Conservation (phyloP, 2,797 vertebrate genomes). For the Calcarius lapponicus region DNA sequence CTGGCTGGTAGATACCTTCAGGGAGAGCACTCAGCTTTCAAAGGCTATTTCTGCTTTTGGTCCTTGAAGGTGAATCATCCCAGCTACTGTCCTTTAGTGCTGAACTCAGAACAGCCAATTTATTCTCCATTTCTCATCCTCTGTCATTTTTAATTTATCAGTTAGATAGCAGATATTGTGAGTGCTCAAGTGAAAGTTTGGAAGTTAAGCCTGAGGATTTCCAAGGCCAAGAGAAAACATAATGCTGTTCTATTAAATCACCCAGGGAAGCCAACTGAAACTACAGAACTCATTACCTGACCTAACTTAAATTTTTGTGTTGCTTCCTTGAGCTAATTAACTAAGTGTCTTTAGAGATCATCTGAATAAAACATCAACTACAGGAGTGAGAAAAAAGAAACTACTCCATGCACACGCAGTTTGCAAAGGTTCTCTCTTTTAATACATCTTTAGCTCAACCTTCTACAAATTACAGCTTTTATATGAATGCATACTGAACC, state of each 20-base stretch:
- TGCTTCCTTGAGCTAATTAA: conserved; percentile 5
- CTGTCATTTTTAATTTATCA: conserved; percentile 34
- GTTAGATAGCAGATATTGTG: neutral
- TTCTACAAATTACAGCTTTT: neutral
- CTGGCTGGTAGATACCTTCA: neutral
- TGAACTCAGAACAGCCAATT: neutral
- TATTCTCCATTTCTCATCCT: neutral
- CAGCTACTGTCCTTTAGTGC: neutral
- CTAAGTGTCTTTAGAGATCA: neutral
- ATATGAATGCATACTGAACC: neutral
- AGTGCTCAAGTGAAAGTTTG: neutral
- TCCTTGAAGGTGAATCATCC: conserved; percentile 21
- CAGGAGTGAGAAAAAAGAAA: neutral
- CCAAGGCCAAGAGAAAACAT: neutral
- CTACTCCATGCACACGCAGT: neutral
- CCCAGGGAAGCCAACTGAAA: neutral
- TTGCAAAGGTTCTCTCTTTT: neutral
- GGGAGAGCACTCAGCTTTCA: conserved; percentile 6
- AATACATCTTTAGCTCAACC: neutral
- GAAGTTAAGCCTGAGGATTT: conserved; percentile 7
- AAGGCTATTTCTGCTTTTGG: neutral
- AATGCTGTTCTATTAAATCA: neutral
- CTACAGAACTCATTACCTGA: neutral
- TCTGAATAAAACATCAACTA: conserved; percentile 1
- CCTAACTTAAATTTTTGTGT: neutral